Evolutionary conservation across 1,140 invertebrate species (phyloP), one percentile per base, ranked within the genome.

Genomic region (Lineus longissimus): DNA sequence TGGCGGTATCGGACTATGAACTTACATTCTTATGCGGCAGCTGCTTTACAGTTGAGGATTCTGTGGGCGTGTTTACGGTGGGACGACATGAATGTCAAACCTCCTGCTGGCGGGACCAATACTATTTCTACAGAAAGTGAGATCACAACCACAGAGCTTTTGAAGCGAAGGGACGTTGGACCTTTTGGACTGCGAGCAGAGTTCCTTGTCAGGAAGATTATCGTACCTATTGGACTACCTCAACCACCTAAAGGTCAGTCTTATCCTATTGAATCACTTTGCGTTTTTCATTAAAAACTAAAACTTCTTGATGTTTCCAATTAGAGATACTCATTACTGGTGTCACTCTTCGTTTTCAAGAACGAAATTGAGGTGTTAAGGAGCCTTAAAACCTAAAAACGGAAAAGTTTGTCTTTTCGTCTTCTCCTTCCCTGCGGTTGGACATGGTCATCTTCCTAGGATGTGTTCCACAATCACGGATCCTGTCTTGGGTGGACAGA

Each of bases 61-160:
- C 80, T 98, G 51, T 98, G 94, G 93, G 88, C 89, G 0, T 95
- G 92, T 74, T 81, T 98, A 1, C 85, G 93, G 40, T 99, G 96
- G 95, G 95, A 97, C 75, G 96, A 98, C 76, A 92, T 98, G 88
- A 86, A 86, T 51, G 70, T 73, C 2, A 84, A 84, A 67, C 78
- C 83, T 23, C 93, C 91, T 27, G 85, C 88, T 9, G 94, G 96
- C 81, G 93, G 94, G 0, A 94, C 95, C 77, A 91, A 96, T 83
- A 94, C 97, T 78, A 87, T 96, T 1, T 97, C 95, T 0, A 97
- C 94, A 0, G 95, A 98, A 72, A 95, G 91, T 1, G 95, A 97
- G 84, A 95, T 98, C 41, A 91, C 95, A 63, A 95, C 95, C 0
- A 84, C 92, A 33, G 95, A 98, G 80, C 85, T 97, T 56, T 83